Evolutionary conservation across 2,888 invertebrate species (phyloP), one percentile per base, ranked within the genome.

Genomic region (Epinotia demarniana): DNA sequence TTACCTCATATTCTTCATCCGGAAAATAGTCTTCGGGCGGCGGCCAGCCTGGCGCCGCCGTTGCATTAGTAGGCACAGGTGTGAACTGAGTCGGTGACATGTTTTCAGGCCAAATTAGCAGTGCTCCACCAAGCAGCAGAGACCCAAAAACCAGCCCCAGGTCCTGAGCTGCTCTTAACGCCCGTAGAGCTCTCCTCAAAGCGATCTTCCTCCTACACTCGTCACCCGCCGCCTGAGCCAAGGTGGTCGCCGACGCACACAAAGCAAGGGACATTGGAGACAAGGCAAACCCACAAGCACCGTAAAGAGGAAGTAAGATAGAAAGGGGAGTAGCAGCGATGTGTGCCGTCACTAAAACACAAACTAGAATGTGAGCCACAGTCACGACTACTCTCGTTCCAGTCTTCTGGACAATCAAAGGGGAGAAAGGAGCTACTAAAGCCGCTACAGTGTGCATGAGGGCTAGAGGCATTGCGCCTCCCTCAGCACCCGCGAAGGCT

Each of bases 391-490:
- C 78, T 77, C 92, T 84, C 8, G 89, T 87, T 43, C 94, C 93
- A 33, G 90, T 88, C 79, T 91, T 93, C 78, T 93, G 94, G 1
- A 94, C 85, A 46, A 94, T 91, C 0, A 91, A 80, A 0, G 94
- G 92, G 0, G 93, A 91, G 80, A 93, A 91, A 0, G 94, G 94
- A 0, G 94, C 92, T 57, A 95, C 95, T 0, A 95, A 81, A 0
- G 96, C 95, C 2, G 96, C 96, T 43, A 95, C 87, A 0, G 95
- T 85, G 82, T 96, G 96, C 85, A 96, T 94, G 12, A 94, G 87
- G 1, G 96, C 95, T 13, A 97, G 90, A 2, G 97, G 92, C 68
- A 96, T 85, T 0, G 96, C 96, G 0, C 97, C 97, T 0, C 91
- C 93, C 81, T 93, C 94, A 13, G 94, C 93, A 6, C 94, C 94